Percentiles rank a stretch among this genome's conserved stretches.
Evolutionary conservation across 2,888 invertebrate genomes (phyloP).

Genomic region (Eupeodes luniger): DNA sequence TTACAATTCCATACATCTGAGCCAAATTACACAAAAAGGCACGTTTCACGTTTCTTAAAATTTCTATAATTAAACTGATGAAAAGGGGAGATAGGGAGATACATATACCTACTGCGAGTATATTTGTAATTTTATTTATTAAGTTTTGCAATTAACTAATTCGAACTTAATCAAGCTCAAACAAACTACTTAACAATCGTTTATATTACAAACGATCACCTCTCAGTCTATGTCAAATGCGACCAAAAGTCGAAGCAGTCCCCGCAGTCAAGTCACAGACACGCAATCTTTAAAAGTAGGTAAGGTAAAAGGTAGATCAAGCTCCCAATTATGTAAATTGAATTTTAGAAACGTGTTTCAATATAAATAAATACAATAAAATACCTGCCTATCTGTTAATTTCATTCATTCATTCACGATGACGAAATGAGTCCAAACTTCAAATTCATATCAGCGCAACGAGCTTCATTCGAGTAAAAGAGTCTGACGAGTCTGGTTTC

Average conservation of each 20-base stretch:
- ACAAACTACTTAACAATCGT: constrained; percentile 67
- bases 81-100: background rate
- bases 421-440: constrained; percentile 46
- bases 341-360: constrained; percentile 49
- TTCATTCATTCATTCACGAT: constrained; percentile 14
- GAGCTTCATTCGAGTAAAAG: background rate
- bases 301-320: background rate
- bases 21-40: constrained; percentile 7
- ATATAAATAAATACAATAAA: background rate
- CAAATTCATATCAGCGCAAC: background rate
- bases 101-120: background rate
- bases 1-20: constrained; percentile 4
- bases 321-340: constrained; percentile 63
- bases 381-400: background rate
- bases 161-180: constrained; percentile 15
- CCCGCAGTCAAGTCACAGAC: background rate
- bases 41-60: constrained; percentile 13
- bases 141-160: constrained; percentile 35
- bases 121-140: background rate
- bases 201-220: constrained; percentile 57
- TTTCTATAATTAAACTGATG: constrained; percentile 7
- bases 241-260: constrained; percentile 15
- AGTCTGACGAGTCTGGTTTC: constrained; percentile 11
- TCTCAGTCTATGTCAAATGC: constrained; percentile 21
- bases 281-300: constrained; percentile 18